These are phyloP conservation scores for Drosophila nikananu DNA, from an alignment of 1,140 invertebrate genomes.

Conservation along the genomic window DNA sequence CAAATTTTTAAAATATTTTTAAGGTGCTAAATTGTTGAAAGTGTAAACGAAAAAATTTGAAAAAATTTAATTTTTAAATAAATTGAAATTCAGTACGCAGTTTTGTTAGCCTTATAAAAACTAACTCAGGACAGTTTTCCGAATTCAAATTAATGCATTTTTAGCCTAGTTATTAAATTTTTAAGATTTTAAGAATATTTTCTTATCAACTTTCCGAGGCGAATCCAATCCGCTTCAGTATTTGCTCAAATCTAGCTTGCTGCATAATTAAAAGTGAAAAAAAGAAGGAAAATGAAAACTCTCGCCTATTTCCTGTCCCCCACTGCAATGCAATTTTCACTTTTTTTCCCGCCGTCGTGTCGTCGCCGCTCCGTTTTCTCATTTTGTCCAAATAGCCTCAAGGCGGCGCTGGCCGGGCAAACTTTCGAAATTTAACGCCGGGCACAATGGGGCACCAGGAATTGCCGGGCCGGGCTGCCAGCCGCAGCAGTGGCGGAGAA, in stretches of 20 bases:
- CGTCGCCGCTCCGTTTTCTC: constrained; percentile 33
- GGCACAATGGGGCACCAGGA: constrained; percentile 62
- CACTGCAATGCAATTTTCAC: constrained; percentile 56
- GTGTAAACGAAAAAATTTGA: too few species aligned
- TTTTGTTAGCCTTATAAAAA: too few species aligned
- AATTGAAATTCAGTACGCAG: too few species aligned
- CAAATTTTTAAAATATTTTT: too few species aligned
- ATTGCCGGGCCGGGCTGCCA: constrained; percentile 29
- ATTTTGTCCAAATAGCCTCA: constrained; percentile 68
- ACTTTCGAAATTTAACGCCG: constrained; percentile 83
- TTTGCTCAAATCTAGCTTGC: constrained; percentile 27
- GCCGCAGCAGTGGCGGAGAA: constrained; percentile 53
- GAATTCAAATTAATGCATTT: too few species aligned
- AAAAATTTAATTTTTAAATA: too few species aligned
- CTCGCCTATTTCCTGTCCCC: constrained; percentile 38
- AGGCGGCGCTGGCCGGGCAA: constrained; percentile 54
- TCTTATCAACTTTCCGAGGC: not conserved
- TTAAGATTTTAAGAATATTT: not conserved
- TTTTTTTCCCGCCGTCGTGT: constrained; percentile 36
- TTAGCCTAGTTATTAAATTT: too few species aligned
- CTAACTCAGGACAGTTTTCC: too few species aligned
- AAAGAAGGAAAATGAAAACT: constrained; percentile 40
- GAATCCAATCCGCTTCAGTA: constrained; percentile 6
- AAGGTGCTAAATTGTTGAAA: too few species aligned
- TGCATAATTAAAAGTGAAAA: constrained; percentile 43